These are phyloP conservation scores for Patella pellucida DNA, from an alignment of 2,888 invertebrate genomes.

Conservation along the genomic window DNA sequence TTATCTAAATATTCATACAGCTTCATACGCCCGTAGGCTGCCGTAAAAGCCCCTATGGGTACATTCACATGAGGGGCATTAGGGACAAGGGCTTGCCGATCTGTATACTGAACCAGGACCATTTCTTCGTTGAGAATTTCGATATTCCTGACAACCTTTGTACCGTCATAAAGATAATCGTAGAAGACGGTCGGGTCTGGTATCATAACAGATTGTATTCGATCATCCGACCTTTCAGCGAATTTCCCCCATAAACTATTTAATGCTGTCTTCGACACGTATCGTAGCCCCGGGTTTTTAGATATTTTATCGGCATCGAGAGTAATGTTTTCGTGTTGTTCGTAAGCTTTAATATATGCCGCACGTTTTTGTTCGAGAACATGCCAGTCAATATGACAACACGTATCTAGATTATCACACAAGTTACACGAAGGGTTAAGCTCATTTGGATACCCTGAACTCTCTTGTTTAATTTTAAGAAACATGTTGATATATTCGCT, in stretches of 20 bases:
- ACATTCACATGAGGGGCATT: background rate
- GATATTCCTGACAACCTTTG: background rate
- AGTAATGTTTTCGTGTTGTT: background rate
- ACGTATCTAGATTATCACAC: background rate
- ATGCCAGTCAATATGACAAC: background rate
- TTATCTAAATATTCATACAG: conserved; percentile 60
- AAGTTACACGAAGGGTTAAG: background rate
- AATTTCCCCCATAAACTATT: background rate
- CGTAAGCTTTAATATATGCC: background rate
- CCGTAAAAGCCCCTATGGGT: conserved; percentile 65
- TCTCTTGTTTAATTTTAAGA: background rate
- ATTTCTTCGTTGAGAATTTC: background rate
- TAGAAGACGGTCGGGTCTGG: background rate
- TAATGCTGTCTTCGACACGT: background rate
- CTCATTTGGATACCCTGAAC: background rate
- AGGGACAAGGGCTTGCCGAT: no score
- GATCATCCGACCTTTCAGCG: no score
- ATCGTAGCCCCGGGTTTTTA: background rate
- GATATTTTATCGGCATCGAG: background rate
- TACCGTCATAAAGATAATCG: background rate
- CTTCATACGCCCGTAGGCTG: conserved; percentile 61
- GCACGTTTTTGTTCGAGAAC: background rate
- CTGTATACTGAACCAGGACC: background rate
- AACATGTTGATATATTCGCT: background rate
- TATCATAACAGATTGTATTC: background rate